Conservation (phyloP, 2,888 invertebrate genomes). For the Ferrisia virgata region DNA sequence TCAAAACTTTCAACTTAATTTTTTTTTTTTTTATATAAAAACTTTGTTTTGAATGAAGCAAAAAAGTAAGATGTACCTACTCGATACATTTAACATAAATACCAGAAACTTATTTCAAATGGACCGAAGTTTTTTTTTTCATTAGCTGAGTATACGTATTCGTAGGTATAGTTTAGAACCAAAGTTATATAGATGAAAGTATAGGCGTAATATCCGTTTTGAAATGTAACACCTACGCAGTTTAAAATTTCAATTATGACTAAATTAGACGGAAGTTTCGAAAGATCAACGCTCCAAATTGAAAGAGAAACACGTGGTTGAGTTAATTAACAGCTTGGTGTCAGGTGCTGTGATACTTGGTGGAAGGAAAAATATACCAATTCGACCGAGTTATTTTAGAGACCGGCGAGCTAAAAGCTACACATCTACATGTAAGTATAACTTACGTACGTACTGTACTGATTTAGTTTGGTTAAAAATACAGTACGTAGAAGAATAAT, state of each 20-base stretch:
- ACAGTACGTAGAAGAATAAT: neutral
- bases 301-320: neutral
- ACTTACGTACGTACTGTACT: too few relatives aligned
- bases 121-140: neutral
- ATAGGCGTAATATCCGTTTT: neutral
- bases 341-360: neutral
- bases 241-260: neutral
- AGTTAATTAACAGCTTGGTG: neutral
- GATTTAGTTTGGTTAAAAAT: neutral
- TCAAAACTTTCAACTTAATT: too few relatives aligned
- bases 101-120: neutral
- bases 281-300: neutral
- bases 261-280: neutral
- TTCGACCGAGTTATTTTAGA: neutral
- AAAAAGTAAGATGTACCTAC: too few relatives aligned
- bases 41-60: neutral
- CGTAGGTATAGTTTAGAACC: neutral
- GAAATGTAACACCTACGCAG: neutral
- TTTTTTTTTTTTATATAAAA: too few relatives aligned
- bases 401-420: neutral
- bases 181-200: neutral
- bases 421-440: neutral
- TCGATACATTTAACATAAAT: too few relatives aligned
- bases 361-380: neutral
- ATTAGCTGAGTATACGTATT: neutral